Percentiles rank a stretch among this genome's conserved stretches.
phyloP scores from a whole-genome alignment of 2,888 invertebrate species.

The Antitype chi region DNA sequence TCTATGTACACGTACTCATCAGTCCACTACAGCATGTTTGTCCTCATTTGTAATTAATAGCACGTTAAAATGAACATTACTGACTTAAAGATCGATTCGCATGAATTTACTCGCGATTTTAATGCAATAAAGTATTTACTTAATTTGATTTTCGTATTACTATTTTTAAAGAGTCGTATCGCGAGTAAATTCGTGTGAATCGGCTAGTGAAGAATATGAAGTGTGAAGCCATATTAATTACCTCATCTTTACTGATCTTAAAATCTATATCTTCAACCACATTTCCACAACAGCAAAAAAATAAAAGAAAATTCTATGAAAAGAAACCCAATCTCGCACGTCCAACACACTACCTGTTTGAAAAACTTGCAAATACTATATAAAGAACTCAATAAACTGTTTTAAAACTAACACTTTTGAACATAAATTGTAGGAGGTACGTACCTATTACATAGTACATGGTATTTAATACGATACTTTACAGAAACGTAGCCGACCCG shows the following conservation, averaged over 20 bases:
- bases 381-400: slow-evolving; percentile 7
- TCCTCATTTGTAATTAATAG: neutral
- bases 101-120: too few species aligned
- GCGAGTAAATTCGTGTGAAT: too few species aligned
- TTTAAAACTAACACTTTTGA: slow-evolving; percentile 9
- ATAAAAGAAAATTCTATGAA: neutral
- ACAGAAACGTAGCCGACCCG: slow-evolving; percentile 79
- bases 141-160: too few species aligned
- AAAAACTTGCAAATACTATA: too few species aligned
- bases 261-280: neutral
- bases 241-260: neutral
- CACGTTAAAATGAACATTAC: neutral
- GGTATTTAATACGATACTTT: slow-evolving; percentile 75
- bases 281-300: slow-evolving; percentile 4
- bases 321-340: neutral
- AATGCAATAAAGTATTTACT: too few species aligned
- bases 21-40: neutral
- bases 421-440: slow-evolving; percentile 32
- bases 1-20: neutral
- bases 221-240: too few species aligned
- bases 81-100: too few species aligned
- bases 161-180: too few species aligned
- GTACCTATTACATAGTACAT: slow-evolving; percentile 37
- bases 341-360: neutral
- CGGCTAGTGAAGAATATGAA: too few species aligned